These are phyloP conservation scores for Scarus forsteni DNA, from an alignment of 2,797 vertebrate genomes.

Conservation along the genomic window DNA sequence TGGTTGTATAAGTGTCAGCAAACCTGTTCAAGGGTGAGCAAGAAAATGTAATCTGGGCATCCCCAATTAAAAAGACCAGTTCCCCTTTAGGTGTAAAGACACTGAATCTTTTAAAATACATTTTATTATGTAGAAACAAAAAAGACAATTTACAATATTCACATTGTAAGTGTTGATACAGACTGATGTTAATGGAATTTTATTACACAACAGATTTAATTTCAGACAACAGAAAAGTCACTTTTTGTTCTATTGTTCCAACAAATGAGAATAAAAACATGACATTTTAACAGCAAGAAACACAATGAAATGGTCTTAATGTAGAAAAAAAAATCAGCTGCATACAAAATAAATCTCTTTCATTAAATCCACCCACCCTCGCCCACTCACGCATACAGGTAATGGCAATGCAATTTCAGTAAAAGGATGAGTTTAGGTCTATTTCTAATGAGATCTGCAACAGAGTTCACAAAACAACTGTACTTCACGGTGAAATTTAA, in stretches of 20 bases:
- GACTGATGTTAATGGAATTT: constrained; percentile 28
- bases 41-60: no score
- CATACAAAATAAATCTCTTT: constrained; percentile 39
- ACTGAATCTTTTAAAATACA: constrained; percentile 57
- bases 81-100: constrained; percentile 11
- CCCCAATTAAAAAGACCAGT: not conserved
- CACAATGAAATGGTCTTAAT: constrained; percentile 36
- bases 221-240: constrained; percentile 38
- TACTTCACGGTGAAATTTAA: constrained; percentile 63
- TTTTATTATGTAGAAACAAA: constrained; percentile 77
- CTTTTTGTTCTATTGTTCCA: constrained; percentile 35
- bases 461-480: constrained; percentile 61
- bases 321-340: constrained; percentile 8
- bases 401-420: constrained; percentile 42
- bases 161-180: constrained; percentile 56
- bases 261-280: constrained; percentile 41
- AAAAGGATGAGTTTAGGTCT: constrained; percentile 38
- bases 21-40: no score
- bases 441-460: constrained; percentile 50
- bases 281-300: constrained; percentile 40
- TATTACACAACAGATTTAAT: constrained; percentile 19
- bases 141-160: constrained; percentile 62
- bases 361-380: constrained; percentile 40
- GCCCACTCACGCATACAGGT: constrained; percentile 41
- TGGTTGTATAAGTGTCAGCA: no score